Evolutionary conservation across 2,797 vertebrate species (phyloP).

Genomic region (Pristis pectinata): DNA sequence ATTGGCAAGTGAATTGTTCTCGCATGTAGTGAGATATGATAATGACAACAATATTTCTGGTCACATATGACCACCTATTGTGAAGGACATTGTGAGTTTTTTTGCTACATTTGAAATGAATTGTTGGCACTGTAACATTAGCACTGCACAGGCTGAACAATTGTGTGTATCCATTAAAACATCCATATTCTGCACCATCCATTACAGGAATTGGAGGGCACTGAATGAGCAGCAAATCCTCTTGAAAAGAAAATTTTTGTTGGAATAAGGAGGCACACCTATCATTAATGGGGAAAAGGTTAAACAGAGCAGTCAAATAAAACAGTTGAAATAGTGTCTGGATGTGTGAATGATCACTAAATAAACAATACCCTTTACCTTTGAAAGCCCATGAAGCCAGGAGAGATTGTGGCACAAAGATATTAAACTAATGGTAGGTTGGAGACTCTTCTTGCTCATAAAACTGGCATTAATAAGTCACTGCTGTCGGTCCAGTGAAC

Average conservation of each 20-base stretch:
- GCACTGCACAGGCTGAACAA: not conserved
- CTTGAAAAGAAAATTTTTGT: not conserved
- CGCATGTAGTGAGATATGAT: not conserved
- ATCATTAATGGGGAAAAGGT: not conserved
- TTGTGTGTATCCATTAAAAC: not conserved
- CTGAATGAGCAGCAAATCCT: not conserved
- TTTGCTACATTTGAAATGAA: not conserved
- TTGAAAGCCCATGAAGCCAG: not conserved
- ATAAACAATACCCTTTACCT: not conserved
- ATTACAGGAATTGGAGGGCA: not conserved
- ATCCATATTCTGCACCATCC: not conserved
- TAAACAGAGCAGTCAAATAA: not conserved
- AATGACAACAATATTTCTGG: no score
- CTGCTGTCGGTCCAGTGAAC: not conserved
- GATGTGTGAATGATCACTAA: not conserved
- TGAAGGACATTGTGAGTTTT: not conserved
- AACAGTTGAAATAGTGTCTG: not conserved
- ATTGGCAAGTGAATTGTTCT: not conserved
- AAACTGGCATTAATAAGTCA: not conserved
- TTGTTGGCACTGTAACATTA: not conserved
- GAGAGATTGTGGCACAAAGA: not conserved
- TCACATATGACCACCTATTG: not conserved
- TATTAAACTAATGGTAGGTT: slow-evolving; percentile 23
- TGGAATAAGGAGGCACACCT: not conserved
- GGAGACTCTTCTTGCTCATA: not conserved